phyloP scores from a whole-genome alignment of 1,140 invertebrate genomes.

The Drosophila triauraria region DNA sequence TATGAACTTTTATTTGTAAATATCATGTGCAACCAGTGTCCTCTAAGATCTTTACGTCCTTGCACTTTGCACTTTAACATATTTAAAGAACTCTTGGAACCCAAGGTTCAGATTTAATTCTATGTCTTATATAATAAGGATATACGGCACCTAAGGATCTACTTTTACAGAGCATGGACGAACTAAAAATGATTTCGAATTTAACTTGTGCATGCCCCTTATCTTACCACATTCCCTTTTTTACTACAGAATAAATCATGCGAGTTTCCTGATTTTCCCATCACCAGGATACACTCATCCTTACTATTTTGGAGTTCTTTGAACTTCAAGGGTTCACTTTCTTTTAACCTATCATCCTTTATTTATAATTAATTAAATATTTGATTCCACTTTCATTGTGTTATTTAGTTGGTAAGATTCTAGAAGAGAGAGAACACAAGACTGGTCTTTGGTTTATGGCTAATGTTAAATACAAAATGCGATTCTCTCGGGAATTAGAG shows the following conservation, averaged over 20 bases:
- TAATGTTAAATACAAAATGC: background rate
- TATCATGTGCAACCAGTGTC: background rate
- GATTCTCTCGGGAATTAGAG: background rate
- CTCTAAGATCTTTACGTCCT: background rate
- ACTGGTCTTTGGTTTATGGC: conserved; percentile 15
- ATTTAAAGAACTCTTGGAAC: too few relatives aligned
- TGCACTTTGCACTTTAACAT: background rate
- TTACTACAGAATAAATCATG: background rate
- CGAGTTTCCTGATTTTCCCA: background rate
- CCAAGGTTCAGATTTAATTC: background rate
- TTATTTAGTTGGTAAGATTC: background rate
- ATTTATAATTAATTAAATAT: too few relatives aligned
- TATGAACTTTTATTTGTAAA: background rate
- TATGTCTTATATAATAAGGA: background rate
- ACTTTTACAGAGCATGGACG: background rate
- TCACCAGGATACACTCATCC: background rate
- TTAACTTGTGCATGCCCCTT: background rate
- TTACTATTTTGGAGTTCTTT: background rate
- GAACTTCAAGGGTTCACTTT: conserved; percentile 17
- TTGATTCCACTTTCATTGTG: background rate
- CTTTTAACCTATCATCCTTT: background rate
- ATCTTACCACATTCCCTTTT: background rate
- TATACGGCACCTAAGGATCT: background rate
- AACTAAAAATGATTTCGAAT: background rate
- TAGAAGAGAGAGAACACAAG: background rate